Evolutionary conservation across 2,113 vertebrate genomes (phyloP), one percentile per base, ranked within the genome.

Genomic region (Odontophorus gujanensis): DNA sequence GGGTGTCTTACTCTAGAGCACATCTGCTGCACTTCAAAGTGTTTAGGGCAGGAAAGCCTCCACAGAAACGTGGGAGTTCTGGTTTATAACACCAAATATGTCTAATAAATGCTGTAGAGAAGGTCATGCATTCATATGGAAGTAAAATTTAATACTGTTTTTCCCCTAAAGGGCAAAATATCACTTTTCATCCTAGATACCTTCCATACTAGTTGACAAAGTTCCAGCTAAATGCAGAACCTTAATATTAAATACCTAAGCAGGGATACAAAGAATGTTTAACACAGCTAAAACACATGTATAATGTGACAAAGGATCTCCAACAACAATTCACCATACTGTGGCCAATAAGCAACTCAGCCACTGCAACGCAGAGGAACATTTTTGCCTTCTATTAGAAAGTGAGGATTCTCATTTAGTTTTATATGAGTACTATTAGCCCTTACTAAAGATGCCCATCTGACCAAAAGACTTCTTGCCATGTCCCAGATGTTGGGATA

Each of bases 61-160:
- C 22, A 25, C 17, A 79, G 62, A 86, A 93, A 87, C 21, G 26
- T 14, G 58, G 89, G 78, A 69, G 48, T 13, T 78, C 43, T 32
- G 18, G 34, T 40, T 85, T 0, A 0, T 75, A 62, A 75, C 13
- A 75, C 9, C 51, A 36, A 84, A 51, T n/a, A 13, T 61, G 24
- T 42, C 81, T 82, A 76, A 92, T 89, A 91, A 96, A 87, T 82
- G 89, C 10, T 92, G 74, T 22, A 87, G n/a, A 24, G 42, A 69
- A 91, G n/a, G 67, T 87, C 91, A 91, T 65, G 13, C 16, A 67
- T 51, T 87, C 40, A 32, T 15, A 1, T 85, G 45, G 45, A 73
- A 73, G 25, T 22, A 68, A 12, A 87, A 84, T 58, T 92, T 72
- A 92, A 53, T 32, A 42, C 12, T 7, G 4, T 0, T 38, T 77